Evolutionary conservation across 2,888 invertebrate genomes (phyloP).

Genomic region (Doris montereyensis): DNA sequence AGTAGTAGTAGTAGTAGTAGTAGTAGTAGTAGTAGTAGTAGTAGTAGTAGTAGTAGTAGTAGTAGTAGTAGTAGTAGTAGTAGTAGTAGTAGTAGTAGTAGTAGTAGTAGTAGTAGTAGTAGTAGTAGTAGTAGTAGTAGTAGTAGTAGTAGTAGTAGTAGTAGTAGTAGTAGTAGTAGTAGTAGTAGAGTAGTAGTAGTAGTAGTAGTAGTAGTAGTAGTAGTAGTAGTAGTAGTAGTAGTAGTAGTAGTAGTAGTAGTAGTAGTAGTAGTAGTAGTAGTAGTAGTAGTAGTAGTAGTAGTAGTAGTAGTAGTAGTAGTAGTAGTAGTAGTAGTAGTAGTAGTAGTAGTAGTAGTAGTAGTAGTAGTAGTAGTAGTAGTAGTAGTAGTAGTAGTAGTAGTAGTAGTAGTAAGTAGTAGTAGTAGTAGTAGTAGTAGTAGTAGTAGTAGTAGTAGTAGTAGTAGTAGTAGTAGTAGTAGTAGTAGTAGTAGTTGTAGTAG

Average conservation of each 20-base stretch:
- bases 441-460: conserved; percentile 1
- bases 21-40: conserved; percentile 31
- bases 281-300: conserved; percentile 7
- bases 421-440: neutral
- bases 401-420: too few relatives aligned
- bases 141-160: neutral
- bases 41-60: conserved; percentile 30
- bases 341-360: conserved; percentile 2
- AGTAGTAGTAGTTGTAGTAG: conserved; percentile 8
- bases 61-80: conserved; percentile 35
- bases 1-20: conserved; percentile 22
- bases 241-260: conserved; percentile 23
- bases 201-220: conserved; percentile 26
- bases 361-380: conserved; percentile 10
- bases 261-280: conserved; percentile 7
- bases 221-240: conserved; percentile 10
- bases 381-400: neutral
- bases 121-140: neutral
- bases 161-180: neutral
- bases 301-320: conserved; percentile 13
- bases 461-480: neutral
- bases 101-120: neutral
- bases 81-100: neutral
- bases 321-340: conserved; percentile 5
- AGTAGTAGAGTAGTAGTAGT: too few relatives aligned